phyloP scores from a whole-genome alignment of 2,888 invertebrate genomes.

The Choreutis nemorana region DNA sequence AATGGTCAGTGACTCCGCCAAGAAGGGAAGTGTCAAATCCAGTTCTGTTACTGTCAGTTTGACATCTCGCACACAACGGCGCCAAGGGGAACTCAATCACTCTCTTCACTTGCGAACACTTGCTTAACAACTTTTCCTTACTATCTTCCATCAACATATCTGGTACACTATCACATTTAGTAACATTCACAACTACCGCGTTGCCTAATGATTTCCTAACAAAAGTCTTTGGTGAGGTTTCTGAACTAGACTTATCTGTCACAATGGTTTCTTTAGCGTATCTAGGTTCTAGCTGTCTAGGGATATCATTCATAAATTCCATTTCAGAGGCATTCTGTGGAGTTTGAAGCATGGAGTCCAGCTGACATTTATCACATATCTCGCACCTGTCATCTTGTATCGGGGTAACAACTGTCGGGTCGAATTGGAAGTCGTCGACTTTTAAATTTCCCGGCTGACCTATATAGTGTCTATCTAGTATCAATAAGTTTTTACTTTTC shows the following conservation, averaged over 20 bases:
- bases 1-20: slow-evolving; percentile 70
- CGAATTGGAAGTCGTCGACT: slow-evolving; percentile 59
- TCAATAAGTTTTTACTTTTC: slow-evolving; percentile 76
- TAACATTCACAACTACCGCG: slow-evolving; percentile 46
- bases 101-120: slow-evolving; percentile 30
- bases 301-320: slow-evolving; percentile 57
- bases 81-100: slow-evolving; percentile 68
- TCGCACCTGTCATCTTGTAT: slow-evolving; percentile 60
- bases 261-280: slow-evolving; percentile 39
- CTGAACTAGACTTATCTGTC: slow-evolving; percentile 18
- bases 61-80: slow-evolving; percentile 19
- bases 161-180: slow-evolving; percentile 7
- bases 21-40: slow-evolving; percentile 70
- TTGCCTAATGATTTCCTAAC: slow-evolving; percentile 45
- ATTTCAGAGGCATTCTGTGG: slow-evolving; percentile 83
- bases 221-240: slow-evolving; percentile 45
- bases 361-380: slow-evolving; percentile 58
- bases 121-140: slow-evolving; percentile 11
- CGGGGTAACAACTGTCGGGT: slow-evolving; percentile 50
- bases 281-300: slow-evolving; percentile 43
- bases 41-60: slow-evolving; percentile 16
- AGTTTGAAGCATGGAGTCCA: slow-evolving; percentile 71
- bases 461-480: slow-evolving; percentile 66
- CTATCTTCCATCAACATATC: slow-evolving; percentile 2
- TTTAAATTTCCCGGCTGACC: slow-evolving; percentile 64